Evolutionary conservation across 2,797 vertebrate species (phyloP).

Genomic region (Syngnathus rostellatus): DNA sequence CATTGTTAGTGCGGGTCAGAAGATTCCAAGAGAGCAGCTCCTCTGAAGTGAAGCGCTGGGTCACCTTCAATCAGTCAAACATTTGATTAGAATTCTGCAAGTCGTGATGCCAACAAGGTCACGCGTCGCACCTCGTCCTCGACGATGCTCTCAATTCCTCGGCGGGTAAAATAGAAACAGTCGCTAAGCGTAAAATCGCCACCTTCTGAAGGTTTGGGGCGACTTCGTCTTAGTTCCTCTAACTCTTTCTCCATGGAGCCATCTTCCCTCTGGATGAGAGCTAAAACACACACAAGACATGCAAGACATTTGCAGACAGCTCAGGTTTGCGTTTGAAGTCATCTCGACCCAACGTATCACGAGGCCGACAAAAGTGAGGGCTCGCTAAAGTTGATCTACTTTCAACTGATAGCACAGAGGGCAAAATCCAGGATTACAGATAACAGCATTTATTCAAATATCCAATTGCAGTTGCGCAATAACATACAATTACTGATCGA

Average conservation of each 20-base stretch:
- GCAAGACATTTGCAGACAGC: not conserved
- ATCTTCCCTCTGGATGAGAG: conserved; percentile 83
- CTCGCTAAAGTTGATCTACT: not conserved
- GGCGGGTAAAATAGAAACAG: conserved; percentile 86
- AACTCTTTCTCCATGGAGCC: conserved; percentile 89
- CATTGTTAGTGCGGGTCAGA: conserved; percentile 86
- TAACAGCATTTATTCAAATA: conserved; percentile 14
- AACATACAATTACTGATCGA: not conserved
- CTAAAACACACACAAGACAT: conserved; percentile 48
- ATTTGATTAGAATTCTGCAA: not conserved
- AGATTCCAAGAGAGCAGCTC: conserved; percentile 96
- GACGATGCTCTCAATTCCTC: conserved; percentile 88
- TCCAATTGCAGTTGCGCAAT: conserved; percentile 3
- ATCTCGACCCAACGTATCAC: not conserved
- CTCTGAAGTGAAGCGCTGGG: conserved; percentile 89
- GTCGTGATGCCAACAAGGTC: not conserved
- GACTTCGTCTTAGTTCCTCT: conserved; percentile 68
- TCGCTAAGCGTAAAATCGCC: conserved; percentile 87
- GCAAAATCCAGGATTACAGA: conserved; percentile 47
- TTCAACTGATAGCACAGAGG: conserved; percentile 26
- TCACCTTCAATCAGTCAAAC: conserved; percentile 63
- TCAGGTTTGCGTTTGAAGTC: not conserved
- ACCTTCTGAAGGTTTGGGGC: conserved; percentile 59
- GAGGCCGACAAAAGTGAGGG: not conserved
- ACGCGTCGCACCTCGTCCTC: conserved; percentile 75